A percentile compares a stretch with the other conserved stretches of the same genome.
These are phyloP conservation scores for Pseudorasbora parva DNA, from an alignment of 2,113 vertebrate genomes.

Conservation along the genomic window DNA sequence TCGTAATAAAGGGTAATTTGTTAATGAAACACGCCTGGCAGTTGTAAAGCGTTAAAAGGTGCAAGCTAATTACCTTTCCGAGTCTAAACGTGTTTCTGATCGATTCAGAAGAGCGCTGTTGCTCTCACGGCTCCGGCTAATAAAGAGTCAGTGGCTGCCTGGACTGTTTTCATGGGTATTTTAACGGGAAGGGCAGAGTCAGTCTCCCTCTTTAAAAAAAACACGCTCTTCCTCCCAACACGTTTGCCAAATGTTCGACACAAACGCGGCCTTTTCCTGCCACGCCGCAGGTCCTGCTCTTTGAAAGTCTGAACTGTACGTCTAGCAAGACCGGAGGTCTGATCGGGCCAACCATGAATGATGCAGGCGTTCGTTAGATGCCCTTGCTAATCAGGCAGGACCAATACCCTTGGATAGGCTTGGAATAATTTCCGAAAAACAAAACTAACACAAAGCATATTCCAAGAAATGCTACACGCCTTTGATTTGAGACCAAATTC, in stretches of 20 bases:
- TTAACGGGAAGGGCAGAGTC: slow-evolving; percentile 72
- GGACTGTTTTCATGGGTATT: slow-evolving; percentile 37
- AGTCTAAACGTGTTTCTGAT: slow-evolving; percentile 13
- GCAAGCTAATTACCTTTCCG: slow-evolving; percentile 24
- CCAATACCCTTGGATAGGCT: slow-evolving; percentile 10
- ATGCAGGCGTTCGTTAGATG: slow-evolving; percentile 53
- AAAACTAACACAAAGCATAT: background rate
- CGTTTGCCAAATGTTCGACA: slow-evolving; percentile 59
- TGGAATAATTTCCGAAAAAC: background rate
- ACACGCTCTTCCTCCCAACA: slow-evolving; percentile 71
- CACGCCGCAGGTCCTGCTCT: slow-evolving; percentile 21
- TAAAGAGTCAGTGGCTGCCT: slow-evolving; percentile 21
- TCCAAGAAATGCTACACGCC: background rate
- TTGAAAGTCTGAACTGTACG: background rate
- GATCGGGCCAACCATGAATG: slow-evolving; percentile 55
- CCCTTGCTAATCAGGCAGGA: slow-evolving; percentile 46
- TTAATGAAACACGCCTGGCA: slow-evolving; percentile 10
- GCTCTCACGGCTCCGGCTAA: slow-evolving; percentile 10
- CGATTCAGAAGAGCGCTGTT: slow-evolving; percentile 19
- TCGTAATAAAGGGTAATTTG: slow-evolving; percentile 26
- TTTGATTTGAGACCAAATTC: background rate
- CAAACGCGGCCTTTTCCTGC: slow-evolving; percentile 64
- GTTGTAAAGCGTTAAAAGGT: slow-evolving; percentile 39
- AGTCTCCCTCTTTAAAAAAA: slow-evolving; percentile 69
- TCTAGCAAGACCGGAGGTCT: slow-evolving; percentile 50